phyloP scores from a whole-genome alignment of 1,140 invertebrate species.

The Archegozetes longisetosus region DNA sequence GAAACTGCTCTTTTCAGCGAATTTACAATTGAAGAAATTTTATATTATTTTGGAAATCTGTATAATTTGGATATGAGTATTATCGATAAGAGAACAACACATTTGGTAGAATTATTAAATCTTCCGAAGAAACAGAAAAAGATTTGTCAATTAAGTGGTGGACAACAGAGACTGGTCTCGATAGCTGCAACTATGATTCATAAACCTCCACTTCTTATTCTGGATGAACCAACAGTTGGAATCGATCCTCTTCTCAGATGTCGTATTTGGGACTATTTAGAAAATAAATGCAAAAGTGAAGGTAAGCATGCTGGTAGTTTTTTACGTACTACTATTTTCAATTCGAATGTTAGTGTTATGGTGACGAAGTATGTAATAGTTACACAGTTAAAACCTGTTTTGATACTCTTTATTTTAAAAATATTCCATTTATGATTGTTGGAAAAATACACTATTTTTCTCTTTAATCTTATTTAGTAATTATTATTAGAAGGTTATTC shows the following conservation, averaged over 20 bases:
- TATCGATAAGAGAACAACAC: neutral
- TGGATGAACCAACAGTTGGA: constrained; percentile 62
- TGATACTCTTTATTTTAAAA: no score
- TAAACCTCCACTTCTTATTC: constrained; percentile 44
- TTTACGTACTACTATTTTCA: no score
- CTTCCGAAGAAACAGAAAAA: constrained; percentile 1
- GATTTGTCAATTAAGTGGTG: constrained; percentile 44
- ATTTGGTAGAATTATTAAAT: constrained; percentile 19
- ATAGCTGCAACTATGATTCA: constrained; percentile 84
- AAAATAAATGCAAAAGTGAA: constrained; percentile 39
- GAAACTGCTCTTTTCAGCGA: constrained; percentile 30
- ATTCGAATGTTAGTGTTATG: no score
- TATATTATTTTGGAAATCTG: constrained; percentile 29
- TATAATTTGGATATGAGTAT: constrained; percentile 26
- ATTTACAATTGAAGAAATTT: constrained; percentile 28
- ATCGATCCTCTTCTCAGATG: constrained; percentile 73
- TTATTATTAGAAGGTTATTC: no score
- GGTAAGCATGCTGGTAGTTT: constrained; percentile 1
- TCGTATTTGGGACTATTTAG: constrained; percentile 75
- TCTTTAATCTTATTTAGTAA: no score
- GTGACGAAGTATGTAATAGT: neutral
- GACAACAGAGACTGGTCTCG: constrained; percentile 75
- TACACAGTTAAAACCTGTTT: no score
- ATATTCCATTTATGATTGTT: no score
- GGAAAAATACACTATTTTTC: no score